These are phyloP conservation scores for Solenopsis invicta DNA, from an alignment of 1,140 invertebrate genomes.

Conservation along the genomic window DNA sequence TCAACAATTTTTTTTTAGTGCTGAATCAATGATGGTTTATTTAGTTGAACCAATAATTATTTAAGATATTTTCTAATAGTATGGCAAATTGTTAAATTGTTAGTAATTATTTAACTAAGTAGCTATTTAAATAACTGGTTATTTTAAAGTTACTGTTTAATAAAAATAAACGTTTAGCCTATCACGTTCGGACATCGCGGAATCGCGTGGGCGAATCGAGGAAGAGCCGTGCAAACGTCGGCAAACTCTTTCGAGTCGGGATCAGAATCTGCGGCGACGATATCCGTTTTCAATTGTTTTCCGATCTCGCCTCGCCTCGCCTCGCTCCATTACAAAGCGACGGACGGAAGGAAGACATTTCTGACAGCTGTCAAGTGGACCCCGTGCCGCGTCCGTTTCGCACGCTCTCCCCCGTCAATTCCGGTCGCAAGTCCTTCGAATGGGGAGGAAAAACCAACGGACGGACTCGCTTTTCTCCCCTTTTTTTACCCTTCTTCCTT, in stretches of 20 bases:
- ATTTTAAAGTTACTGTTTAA: too few relatives aligned
- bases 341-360: slow-evolving; percentile 3
- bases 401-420: neutral
- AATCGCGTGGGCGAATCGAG: neutral
- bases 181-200: too few relatives aligned
- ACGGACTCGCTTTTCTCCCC: neutral
- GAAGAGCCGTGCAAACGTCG: neutral
- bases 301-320: neutral
- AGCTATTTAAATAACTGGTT: too few relatives aligned
- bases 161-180: too few relatives aligned
- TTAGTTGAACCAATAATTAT: too few relatives aligned
- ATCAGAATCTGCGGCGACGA: neutral
- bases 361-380: slow-evolving; percentile 45
- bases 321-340: slow-evolving; percentile 6
- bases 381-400: neutral
- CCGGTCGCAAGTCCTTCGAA: neutral
- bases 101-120: too few relatives aligned
- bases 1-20: too few relatives aligned
- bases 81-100: too few relatives aligned
- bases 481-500: too few relatives aligned
- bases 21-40: too few relatives aligned
- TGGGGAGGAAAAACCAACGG: neutral
- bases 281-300: slow-evolving; percentile 4
- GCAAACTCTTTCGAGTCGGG: neutral
- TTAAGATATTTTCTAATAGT: too few relatives aligned